Evolutionary conservation across 2,888 invertebrate genomes (phyloP).

Genomic region (Reticulitermes lucifugus): DNA sequence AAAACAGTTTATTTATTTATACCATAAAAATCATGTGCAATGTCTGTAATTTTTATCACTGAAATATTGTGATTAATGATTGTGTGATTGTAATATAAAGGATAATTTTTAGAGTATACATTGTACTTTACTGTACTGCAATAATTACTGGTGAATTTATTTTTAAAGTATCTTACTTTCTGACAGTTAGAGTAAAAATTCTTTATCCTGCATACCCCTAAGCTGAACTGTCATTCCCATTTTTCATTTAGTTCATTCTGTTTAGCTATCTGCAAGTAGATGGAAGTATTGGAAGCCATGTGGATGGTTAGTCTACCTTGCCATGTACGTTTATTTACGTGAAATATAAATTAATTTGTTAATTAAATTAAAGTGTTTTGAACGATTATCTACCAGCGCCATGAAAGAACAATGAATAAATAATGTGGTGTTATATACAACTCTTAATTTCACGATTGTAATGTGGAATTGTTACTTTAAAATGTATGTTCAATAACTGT

Average conservation of each 20-base stretch:
- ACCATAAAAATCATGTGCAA: not conserved
- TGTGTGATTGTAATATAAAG: not conserved
- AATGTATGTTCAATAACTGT: too few relatives aligned
- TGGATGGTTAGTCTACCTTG: not conserved
- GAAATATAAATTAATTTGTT: not conserved
- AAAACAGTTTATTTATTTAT: constrained; percentile 7
- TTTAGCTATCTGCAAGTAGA: not conserved
- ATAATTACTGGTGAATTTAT: not conserved
- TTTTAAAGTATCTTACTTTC: not conserved
- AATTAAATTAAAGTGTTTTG: not conserved
- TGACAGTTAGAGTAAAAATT: not conserved
- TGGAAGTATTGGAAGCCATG: not conserved
- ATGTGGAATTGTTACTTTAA: too few relatives aligned
- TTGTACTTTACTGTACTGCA: not conserved
- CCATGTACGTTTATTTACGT: not conserved
- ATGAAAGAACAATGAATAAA: not conserved
- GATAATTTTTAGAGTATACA: not conserved
- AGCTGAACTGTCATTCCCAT: too few relatives aligned
- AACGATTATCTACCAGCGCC: not conserved
- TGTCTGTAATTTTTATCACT: constrained; percentile 7
- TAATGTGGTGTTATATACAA: not conserved
- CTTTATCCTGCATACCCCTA: too few relatives aligned
- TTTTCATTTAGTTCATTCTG: not conserved
- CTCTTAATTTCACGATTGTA: not conserved
- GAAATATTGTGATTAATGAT: not conserved